Evolutionary conservation across 2,888 invertebrate genomes (phyloP).

Genomic region (Eremobia ochroleuca): DNA sequence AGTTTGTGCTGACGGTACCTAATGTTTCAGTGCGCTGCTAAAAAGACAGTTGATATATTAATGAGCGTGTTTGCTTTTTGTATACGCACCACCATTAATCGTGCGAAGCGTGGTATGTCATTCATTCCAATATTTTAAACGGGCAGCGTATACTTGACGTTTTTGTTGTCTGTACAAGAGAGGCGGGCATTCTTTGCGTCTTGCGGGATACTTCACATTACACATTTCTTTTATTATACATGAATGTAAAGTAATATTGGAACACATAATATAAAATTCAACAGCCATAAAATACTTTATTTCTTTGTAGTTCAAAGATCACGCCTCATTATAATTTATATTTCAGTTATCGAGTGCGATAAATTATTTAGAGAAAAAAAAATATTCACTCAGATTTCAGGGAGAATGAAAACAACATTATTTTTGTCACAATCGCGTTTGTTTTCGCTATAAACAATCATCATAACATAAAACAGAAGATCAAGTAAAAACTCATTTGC

Average conservation of each 20-base stretch:
- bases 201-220: slow-evolving; percentile 75
- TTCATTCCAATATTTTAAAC: slow-evolving; percentile 91
- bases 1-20: slow-evolving; percentile 83
- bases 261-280: slow-evolving; percentile 36
- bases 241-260: slow-evolving; percentile 46
- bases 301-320: slow-evolving; percentile 54
- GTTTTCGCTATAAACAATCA: slow-evolving; percentile 49
- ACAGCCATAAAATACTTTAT: slow-evolving; percentile 35
- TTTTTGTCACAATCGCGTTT: slow-evolving; percentile 34
- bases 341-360: slow-evolving; percentile 37
- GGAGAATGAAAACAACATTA: slow-evolving; percentile 41
- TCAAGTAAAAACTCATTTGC: slow-evolving; percentile 65
- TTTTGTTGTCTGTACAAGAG: slow-evolving; percentile 88
- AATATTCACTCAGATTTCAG: slow-evolving; percentile 20
- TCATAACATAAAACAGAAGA: slow-evolving; percentile 53
- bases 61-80: slow-evolving; percentile 90
- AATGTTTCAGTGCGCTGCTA: slow-evolving; percentile 81
- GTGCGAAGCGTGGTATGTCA: slow-evolving; percentile 90
- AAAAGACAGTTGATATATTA: slow-evolving; percentile 91
- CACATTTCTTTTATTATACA: slow-evolving; percentile 65
- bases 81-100: slow-evolving; percentile 88
- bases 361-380: slow-evolving; percentile 24
- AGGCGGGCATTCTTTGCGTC: slow-evolving; percentile 84
- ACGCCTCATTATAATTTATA: slow-evolving; percentile 51
- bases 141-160: slow-evolving; percentile 84